Evolutionary conservation across 2,113 vertebrate genomes (phyloP), one percentile per base, ranked within the genome.

Genomic region (Brachyhypopomus occidentalis): DNA sequence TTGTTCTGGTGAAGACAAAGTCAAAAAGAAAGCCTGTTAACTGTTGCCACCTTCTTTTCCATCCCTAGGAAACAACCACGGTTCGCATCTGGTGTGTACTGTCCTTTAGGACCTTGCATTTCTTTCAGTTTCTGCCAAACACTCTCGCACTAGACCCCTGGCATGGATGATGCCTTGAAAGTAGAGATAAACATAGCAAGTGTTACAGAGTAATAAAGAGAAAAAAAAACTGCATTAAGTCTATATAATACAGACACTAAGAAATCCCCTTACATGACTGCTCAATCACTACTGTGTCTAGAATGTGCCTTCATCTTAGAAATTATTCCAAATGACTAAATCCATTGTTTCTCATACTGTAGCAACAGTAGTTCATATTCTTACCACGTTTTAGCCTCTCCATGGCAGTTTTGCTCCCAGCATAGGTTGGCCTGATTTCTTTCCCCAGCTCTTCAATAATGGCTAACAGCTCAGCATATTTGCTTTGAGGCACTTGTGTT

Each of bases 381-480:
- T 69, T 38, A 70, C 97, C 97, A 92, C 97, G 93, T 88, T 99
- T 99, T 85, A 99, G 94, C 75, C 97, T 93, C 89, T 99, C 97
- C 97, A 98, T 99, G 0, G 97, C 97, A 16, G 96, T 98, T 93
- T 99, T 99, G 82, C 97, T 99, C 67, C 97, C 97, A 0, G 97
- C 97, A 0, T 99, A 98, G 0, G 97, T 98, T 16, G 97, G 97
- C 87, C 97, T 93, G 89, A 99, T 98, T 92, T 99, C 97, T 88
- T 98, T 98, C 14, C 97, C 97, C 30, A 99, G 90, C 89, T 99
- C 97, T 81, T 99, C 97, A 4, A 99, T 99, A 90, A 98, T 97
- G 87, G 95, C 95, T 89, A 99, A 94, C 83, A 99, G 95, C 90
- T 99, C 97, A 41, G 97, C 96, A 2, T 99, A 99, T 90, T 99